These are phyloP conservation scores for Peromyscus nudipes DNA, from an alignment of 2,797 vertebrate genomes.

Conservation along the genomic window DNA sequence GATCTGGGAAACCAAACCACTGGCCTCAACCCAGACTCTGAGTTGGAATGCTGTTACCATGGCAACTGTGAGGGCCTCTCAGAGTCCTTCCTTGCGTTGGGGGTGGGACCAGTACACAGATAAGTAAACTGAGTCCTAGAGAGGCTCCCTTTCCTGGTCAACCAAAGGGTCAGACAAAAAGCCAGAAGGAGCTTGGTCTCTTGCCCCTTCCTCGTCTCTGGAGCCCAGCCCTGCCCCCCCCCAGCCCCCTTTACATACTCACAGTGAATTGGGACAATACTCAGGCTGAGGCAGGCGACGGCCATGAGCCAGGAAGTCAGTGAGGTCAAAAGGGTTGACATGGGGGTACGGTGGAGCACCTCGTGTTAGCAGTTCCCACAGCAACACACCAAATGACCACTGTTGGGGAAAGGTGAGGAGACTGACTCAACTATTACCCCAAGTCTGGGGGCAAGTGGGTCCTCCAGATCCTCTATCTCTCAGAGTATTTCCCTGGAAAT, in stretches of 20 bases:
- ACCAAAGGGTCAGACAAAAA: neutral
- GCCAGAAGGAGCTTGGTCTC: neutral
- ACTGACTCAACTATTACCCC: neutral
- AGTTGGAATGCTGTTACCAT: slow-evolving; percentile 76
- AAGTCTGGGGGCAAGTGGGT: neutral
- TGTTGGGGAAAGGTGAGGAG: slow-evolving; percentile 78
- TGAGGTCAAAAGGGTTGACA: slow-evolving; percentile 97
- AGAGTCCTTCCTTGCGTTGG: neutral
- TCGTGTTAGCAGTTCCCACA: slow-evolving; percentile 99
- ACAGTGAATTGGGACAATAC: slow-evolving; percentile 95
- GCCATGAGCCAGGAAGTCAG: slow-evolving; percentile 93
- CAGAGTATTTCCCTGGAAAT: slow-evolving; percentile 18
- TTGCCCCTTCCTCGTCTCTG: neutral
- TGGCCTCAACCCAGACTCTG: slow-evolving; percentile 73
- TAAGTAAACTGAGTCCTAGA: slow-evolving; percentile 70
- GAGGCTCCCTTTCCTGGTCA: neutral
- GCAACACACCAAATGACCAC: slow-evolving; percentile 98
- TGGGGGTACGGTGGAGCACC: slow-evolving; percentile 96
- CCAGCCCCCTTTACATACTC: slow-evolving; percentile 86
- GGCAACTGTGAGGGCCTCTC: slow-evolving; percentile 59
- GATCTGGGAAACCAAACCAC: slow-evolving; percentile 74
- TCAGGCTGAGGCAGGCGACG: slow-evolving; percentile 96
- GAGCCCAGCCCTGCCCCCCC: neutral
- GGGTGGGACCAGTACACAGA: slow-evolving; percentile 38
- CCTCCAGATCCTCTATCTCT: neutral